These are phyloP conservation scores for Amyelois transitella DNA, from an alignment of 1,140 invertebrate genomes.

Conservation along the genomic window DNA sequence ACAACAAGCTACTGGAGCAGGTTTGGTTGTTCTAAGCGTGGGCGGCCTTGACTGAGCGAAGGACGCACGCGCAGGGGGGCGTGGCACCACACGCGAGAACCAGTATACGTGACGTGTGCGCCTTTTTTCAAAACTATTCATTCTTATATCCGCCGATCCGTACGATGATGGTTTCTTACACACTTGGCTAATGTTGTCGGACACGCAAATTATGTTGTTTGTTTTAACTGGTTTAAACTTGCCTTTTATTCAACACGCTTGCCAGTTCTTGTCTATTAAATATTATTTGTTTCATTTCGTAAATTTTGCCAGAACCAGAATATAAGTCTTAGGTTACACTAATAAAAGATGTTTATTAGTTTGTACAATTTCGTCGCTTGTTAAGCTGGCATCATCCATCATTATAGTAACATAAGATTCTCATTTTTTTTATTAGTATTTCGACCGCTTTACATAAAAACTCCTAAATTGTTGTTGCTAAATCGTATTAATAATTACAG, in stretches of 20 bases:
- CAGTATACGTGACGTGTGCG: slow-evolving; percentile 6
- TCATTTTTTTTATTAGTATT: not conserved
- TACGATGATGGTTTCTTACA: not conserved
- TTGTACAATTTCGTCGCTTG: no score
- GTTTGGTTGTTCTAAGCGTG: slow-evolving; percentile 30
- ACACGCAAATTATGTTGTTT: not conserved
- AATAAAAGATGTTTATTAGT: no score
- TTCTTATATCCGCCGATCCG: not conserved
- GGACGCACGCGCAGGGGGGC: slow-evolving; percentile 42
- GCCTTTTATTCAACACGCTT: no score
- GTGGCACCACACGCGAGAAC: slow-evolving; percentile 31
- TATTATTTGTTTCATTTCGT: no score
- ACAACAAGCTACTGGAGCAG: slow-evolving; percentile 24
- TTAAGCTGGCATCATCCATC: no score
- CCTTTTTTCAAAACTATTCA: slow-evolving; percentile 10
- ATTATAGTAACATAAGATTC: no score
- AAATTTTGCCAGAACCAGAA: no score
- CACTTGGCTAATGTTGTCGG: not conserved
- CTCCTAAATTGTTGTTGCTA: not conserved
- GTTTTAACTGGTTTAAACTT: no score
- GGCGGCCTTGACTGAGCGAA: slow-evolving; percentile 54
- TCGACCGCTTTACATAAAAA: not conserved
- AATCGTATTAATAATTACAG: not conserved
- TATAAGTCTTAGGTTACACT: no score
- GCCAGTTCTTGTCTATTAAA: no score